phyloP scores from a whole-genome alignment of 2,113 vertebrate genomes.

The Scalopus aquaticus region DNA sequence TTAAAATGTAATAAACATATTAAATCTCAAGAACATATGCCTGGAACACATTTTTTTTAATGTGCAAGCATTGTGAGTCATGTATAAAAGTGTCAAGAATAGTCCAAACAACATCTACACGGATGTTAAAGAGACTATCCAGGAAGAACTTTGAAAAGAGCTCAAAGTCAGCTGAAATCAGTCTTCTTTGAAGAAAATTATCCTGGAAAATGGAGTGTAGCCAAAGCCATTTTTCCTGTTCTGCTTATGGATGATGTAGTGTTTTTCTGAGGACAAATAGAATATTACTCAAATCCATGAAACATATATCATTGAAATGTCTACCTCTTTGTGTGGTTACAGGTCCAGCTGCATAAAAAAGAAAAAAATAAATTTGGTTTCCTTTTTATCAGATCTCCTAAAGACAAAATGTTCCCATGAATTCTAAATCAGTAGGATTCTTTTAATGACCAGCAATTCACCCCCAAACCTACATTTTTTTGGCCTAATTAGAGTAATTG shows the following conservation, averaged over 20 bases:
- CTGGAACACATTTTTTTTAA: not conserved
- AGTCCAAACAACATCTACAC: not conserved
- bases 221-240: conserved; percentile 21
- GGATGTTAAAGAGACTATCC: conserved; percentile 18
- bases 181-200: conserved; percentile 49
- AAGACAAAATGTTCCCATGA: conserved; percentile 62
- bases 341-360: conserved; percentile 1
- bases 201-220: conserved; percentile 36
- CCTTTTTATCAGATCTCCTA: conserved; percentile 47
- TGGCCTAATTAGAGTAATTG: conserved; percentile 55
- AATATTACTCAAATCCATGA: conserved; percentile 23
- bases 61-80: not conserved
- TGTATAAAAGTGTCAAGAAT: not conserved
- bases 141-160: not conserved
- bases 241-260: conserved; percentile 3
- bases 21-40: not conserved
- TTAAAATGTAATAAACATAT: conserved; percentile 2
- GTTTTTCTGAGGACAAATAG: conserved; percentile 36
- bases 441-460: conserved; percentile 61
- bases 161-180: conserved; percentile 49
- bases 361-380: not conserved
- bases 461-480: conserved; percentile 60
- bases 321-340: not conserved
- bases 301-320: not conserved
- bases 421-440: conserved; percentile 37